Evolutionary conservation across 92 coral and sea anemone species (phyloP).

Genomic region (Umimayanthus kanabou): DNA sequence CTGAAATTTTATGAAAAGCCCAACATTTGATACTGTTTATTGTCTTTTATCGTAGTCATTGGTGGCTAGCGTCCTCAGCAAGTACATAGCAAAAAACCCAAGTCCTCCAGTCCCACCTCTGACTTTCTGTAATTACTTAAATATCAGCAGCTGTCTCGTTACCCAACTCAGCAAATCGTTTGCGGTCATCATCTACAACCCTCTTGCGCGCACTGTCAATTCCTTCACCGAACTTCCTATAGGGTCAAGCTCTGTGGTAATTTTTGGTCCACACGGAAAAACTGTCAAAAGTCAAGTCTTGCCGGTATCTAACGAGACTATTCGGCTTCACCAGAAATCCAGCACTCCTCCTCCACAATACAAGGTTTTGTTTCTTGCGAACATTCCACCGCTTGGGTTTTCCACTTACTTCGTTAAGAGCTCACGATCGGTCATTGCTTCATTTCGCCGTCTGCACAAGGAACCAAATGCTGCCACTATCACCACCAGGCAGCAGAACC

Average conservation of each 20-base stretch:
- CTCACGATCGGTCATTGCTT: neutral
- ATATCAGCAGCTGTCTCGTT: conserved; percentile 86
- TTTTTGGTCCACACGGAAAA: conserved; percentile 70
- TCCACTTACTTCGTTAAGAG: conserved; percentile 76
- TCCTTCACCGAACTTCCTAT: conserved; percentile 79
- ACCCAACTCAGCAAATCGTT: conserved; percentile 77
- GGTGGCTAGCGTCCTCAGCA: conserved; percentile 73
- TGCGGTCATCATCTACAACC: conserved; percentile 84
- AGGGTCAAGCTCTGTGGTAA: conserved; percentile 52
- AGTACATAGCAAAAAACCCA: conserved; percentile 51
- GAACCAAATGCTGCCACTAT: conserved; percentile 7
- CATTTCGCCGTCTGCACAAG: neutral
- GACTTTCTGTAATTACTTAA: conserved; percentile 84
- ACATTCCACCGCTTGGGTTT: conserved; percentile 85
- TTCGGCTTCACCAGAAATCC: conserved; percentile 59
- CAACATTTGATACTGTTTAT: neutral
- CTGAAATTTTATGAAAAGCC: neutral
- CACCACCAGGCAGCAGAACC: neutral
- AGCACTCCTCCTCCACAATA: conserved; percentile 70
- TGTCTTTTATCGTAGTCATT: conserved; percentile 51
- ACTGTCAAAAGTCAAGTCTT: conserved; percentile 66
- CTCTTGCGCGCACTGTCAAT: conserved; percentile 74
- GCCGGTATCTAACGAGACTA: conserved; percentile 70
- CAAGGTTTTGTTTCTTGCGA: conserved; percentile 72
- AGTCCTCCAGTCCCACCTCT: conserved; percentile 50